Evolutionary conservation across 1,140 invertebrate genomes (phyloP).

Genomic region (Manduca sexta): DNA sequence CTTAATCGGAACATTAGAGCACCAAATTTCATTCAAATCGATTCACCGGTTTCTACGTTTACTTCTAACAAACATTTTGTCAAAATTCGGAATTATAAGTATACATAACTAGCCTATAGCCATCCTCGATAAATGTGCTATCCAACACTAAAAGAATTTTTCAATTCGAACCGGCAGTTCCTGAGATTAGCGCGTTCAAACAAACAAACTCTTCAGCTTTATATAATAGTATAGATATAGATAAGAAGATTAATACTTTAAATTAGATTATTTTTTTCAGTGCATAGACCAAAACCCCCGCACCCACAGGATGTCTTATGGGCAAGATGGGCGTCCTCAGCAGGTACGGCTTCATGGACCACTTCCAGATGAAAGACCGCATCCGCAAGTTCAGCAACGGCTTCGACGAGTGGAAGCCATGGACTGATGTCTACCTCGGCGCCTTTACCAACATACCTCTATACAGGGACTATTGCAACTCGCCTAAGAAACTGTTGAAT

Average conservation of each 20-base stretch:
- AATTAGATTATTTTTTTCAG: slow-evolving; percentile 30
- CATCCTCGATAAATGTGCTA: too few relatives aligned
- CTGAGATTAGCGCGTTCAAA: not conserved
- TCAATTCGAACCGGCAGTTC: too few relatives aligned
- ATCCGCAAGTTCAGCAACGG: slow-evolving; percentile 26
- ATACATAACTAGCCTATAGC: too few relatives aligned
- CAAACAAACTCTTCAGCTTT: too few relatives aligned
- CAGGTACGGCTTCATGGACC: slow-evolving; percentile 53
- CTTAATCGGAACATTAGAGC: too few relatives aligned
- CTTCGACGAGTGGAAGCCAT: slow-evolving; percentile 15
- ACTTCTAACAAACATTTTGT: too few relatives aligned
- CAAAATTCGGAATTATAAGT: too few relatives aligned
- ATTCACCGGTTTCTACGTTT: too few relatives aligned
- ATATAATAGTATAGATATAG: too few relatives aligned
- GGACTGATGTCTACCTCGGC: slow-evolving; percentile 26
- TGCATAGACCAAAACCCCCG: slow-evolving; percentile 38
- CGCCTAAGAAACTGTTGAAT: slow-evolving; percentile 51
- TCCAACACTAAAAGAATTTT: too few relatives aligned
- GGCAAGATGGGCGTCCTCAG: slow-evolving; percentile 50
- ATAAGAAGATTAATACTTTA: too few relatives aligned
- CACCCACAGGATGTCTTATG: slow-evolving; percentile 39
- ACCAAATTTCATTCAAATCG: too few relatives aligned
- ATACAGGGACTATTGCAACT: slow-evolving; percentile 45
- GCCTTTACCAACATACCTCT: slow-evolving; percentile 27
- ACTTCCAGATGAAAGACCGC: slow-evolving; percentile 54